These are phyloP conservation scores for Carabus problematicus DNA, from an alignment of 2,888 invertebrate genomes.

Conservation along the genomic window DNA sequence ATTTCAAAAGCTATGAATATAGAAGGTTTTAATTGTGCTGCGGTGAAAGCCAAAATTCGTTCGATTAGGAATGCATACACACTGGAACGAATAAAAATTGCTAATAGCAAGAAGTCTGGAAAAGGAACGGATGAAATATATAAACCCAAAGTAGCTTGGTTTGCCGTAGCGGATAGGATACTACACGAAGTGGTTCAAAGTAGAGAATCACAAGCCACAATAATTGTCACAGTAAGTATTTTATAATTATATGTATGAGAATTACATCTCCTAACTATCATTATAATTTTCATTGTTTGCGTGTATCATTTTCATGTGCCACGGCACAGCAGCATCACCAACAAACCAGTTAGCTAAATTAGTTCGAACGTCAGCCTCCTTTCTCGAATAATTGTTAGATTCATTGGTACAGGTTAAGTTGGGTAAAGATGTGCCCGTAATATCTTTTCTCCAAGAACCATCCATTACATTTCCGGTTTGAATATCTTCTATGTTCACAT, in stretches of 20 bases:
- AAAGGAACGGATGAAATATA: conserved; percentile 49
- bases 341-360: conserved; percentile 44
- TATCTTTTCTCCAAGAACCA: too few relatives aligned
- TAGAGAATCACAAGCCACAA: conserved; percentile 49
- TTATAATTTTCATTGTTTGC: conserved; percentile 48
- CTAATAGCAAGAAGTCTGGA: conserved; percentile 50
- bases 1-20: conserved; percentile 12
- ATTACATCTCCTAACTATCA: conserved; percentile 40
- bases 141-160: conserved; percentile 52
- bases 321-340: conserved; percentile 44
- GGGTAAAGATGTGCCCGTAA: too few relatives aligned
- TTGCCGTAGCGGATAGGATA: conserved; percentile 55
- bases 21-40: conserved; percentile 17
- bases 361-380: conserved; percentile 36
- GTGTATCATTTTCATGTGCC: conserved; percentile 46
- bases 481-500: too few relatives aligned
- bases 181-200: conserved; percentile 52
- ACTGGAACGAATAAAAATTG: conserved; percentile 51
- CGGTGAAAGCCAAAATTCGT: conserved; percentile 45
- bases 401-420: too few relatives aligned
- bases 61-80: conserved; percentile 51
- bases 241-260: too few relatives aligned
- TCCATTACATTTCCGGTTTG: too few relatives aligned
- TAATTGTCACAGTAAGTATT: conserved; percentile 44
- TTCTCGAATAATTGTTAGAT: conserved; percentile 35